Percentiles rank a stretch among this genome's conserved stretches.
Evolutionary conservation across 2,113 vertebrate species (phyloP).

Genomic region (Rutilus rutilus): DNA sequence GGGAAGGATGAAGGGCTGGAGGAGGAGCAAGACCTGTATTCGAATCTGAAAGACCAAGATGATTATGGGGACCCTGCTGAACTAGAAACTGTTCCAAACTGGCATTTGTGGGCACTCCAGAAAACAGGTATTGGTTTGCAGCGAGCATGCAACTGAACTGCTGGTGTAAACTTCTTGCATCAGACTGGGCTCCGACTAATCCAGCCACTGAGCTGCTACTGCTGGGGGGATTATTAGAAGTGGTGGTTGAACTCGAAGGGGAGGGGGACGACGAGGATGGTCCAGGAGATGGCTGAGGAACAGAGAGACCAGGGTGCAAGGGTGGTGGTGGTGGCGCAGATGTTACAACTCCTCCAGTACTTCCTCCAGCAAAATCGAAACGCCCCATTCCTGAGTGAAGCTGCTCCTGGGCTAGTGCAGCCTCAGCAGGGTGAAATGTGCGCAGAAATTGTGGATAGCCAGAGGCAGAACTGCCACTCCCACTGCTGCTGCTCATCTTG

Average conservation of each 20-base stretch:
- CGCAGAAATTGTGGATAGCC: constrained; percentile 80
- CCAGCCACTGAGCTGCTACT: constrained; percentile 74
- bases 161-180: constrained; percentile 82
- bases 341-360: constrained; percentile 71
- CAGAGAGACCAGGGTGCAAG: constrained; percentile 76
- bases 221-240: constrained; percentile 72
- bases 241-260: constrained; percentile 72
- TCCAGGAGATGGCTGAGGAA: constrained; percentile 76
- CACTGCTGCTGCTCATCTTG: constrained; percentile 74
- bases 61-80: constrained; percentile 80
- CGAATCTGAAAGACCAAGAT: constrained; percentile 71
- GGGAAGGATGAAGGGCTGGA: constrained; percentile 78
- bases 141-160: constrained; percentile 85
- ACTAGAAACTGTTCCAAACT: constrained; percentile 82
- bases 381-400: constrained; percentile 80
- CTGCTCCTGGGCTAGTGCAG: constrained; percentile 79
- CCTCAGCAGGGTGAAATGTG: constrained; percentile 79
- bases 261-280: constrained; percentile 74
- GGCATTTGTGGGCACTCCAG: constrained; percentile 79
- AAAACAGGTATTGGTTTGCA: constrained; percentile 82
- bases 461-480: constrained; percentile 67
- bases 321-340: constrained; percentile 76
- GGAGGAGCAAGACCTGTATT: constrained; percentile 76
- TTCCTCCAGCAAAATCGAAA: constrained; percentile 76
- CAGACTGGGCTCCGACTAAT: constrained; percentile 73